Evolutionary conservation across 2,888 invertebrate species (phyloP), one percentile per base, ranked within the genome.

Genomic region (Drosophila bunnanda): DNA sequence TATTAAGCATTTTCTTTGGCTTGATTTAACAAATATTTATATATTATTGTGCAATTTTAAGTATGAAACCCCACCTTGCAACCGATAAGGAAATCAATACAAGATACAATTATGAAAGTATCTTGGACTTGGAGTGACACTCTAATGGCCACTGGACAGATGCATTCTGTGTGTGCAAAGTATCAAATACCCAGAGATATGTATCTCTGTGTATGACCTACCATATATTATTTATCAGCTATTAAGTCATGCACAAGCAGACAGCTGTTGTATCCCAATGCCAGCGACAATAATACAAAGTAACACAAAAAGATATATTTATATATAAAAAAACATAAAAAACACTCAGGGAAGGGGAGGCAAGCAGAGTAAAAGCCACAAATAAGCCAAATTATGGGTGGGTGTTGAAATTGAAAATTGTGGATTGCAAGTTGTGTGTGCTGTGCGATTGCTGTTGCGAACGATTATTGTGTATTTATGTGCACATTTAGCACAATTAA

Each of bases 401-500:
- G 84, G 89, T 84, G 84, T 87, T 84, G 77, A 89, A 84, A 87
- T 81, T 84, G 85, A 76, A 82, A 87, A 88, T 76, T 82, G 80
- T 75, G 75, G 80, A 78, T 73, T 78, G 78, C 67, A 34, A 43
- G 79, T 73, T 80, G 46, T 46, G 46, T 46, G 46, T 46, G 44
- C 10, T 44, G 44, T 57, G 67, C 64, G 66, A 75, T 61, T 71
- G 69, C 65, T 70, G 56, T 78, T 69, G 46, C 67, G 30, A 32
- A 59, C 69, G 68, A 56, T 59, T 52, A 50, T 65, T 48, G 50
- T 79, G 75, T 78, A 80, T 80, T 85, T 85, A 82, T 85, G 87
- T 81, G 82, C 78, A 81, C 79, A 86, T 89, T 88, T 89, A 86
- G 88, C 88, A 82, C 89, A 85, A 85, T 85, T 85, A 85, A 85